Evolutionary conservation across 2,888 invertebrate species (phyloP).

Genomic region (Mythimna impura): DNA sequence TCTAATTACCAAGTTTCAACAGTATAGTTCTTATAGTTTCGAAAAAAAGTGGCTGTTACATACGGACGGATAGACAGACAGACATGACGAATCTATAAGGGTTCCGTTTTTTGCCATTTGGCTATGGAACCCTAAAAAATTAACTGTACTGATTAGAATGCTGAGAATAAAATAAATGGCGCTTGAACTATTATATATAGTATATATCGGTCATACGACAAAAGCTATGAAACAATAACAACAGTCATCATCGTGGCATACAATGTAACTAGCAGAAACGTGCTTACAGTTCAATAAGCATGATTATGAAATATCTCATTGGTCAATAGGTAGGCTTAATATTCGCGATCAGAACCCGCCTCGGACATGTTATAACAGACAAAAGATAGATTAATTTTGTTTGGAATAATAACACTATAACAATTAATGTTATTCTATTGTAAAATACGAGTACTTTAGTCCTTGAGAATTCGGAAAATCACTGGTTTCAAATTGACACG

Average conservation of each 20-base stretch:
- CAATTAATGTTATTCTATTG: not conserved
- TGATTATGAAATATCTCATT: conserved; percentile 10
- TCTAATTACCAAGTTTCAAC: too few species aligned
- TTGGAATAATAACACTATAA: not conserved
- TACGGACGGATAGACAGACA: too few species aligned
- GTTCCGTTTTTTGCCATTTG: too few species aligned
- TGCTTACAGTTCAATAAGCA: conserved; percentile 1
- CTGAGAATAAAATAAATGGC: too few species aligned
- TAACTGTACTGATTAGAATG: too few species aligned
- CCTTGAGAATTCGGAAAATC: not conserved
- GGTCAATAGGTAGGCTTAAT: conserved; percentile 9
- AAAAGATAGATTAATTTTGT: conserved; percentile 9
- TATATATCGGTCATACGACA: too few species aligned
- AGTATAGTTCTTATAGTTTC: too few species aligned
- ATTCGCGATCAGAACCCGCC: too few species aligned
- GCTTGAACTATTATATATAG: too few species aligned
- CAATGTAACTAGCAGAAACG: not conserved
- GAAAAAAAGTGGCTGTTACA: too few species aligned
- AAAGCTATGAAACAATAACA: not conserved
- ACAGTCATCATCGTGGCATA: not conserved
- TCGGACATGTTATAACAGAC: not conserved
- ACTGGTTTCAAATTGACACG: not conserved
- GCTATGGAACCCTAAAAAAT: too few species aligned
- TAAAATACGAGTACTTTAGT: not conserved
- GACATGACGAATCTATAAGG: too few species aligned